These are phyloP conservation scores for Stenotaenia linearis DNA, from an alignment of 2,888 invertebrate species.

Conservation along the genomic window DNA sequence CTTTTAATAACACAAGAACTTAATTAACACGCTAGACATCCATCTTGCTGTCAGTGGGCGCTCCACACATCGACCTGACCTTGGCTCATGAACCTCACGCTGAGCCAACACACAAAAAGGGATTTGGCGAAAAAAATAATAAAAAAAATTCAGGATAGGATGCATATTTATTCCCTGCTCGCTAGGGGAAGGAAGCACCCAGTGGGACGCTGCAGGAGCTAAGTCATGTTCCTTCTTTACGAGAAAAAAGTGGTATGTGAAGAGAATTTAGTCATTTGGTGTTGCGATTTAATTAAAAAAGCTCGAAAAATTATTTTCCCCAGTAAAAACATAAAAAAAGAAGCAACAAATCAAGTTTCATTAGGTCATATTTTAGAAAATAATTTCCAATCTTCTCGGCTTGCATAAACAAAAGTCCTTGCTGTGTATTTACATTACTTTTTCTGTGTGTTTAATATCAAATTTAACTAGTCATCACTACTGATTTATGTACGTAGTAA, in stretches of 20 bases:
- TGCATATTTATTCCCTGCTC: slow-evolving; percentile 1
- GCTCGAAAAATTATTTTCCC: not conserved
- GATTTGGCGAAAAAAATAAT: not conserved
- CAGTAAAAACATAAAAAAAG: not conserved
- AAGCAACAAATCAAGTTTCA: slow-evolving; percentile 4
- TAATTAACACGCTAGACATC: slow-evolving; percentile 30
- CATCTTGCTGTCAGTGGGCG: slow-evolving; percentile 30
- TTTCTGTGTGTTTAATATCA: not conserved
- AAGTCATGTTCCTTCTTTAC: not conserved
- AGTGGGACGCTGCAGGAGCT: not conserved
- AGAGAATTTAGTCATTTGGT: not conserved
- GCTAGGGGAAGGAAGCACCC: slow-evolving; percentile 6
- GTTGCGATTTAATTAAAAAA: slow-evolving; percentile 1
- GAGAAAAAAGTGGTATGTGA: not conserved
- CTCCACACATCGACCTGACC: slow-evolving; percentile 24
- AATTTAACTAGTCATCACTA: not conserved
- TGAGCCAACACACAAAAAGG: not conserved
- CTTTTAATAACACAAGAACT: slow-evolving; percentile 30
- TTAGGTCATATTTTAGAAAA: not conserved
- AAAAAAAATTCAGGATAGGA: not conserved
- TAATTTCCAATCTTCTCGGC: not conserved
- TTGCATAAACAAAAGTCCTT: slow-evolving; percentile 14
- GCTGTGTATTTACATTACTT: not conserved
- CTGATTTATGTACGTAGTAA: slow-evolving; percentile 3
- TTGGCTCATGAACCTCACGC: slow-evolving; percentile 17